A percentile compares a stretch with the other conserved stretches of the same genome.
Conservation (phyloP, 2,888 invertebrate species). For the Lepidonotus clava region DNA sequence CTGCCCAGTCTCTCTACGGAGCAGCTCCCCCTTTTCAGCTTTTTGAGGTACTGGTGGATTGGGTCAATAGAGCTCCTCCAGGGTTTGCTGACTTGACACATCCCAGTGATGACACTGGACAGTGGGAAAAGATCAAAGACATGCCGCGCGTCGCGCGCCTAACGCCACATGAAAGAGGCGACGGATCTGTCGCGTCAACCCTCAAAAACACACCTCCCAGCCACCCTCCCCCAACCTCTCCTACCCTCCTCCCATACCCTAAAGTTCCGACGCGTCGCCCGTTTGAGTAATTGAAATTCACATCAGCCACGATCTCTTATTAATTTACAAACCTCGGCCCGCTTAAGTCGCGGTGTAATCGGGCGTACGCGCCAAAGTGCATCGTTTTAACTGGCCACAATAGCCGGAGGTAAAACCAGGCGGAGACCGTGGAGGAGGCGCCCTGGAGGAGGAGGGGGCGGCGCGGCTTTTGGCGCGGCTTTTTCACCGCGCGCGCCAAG, state of each 20-base stretch:
- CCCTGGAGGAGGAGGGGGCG: not conserved
- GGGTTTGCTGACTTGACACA: constrained; percentile 20
- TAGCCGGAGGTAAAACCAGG: not conserved
- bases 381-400: not conserved
- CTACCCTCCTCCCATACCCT: not conserved
- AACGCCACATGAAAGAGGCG: constrained; percentile 12
- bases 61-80: not conserved
- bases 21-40: not conserved
- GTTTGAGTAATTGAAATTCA: constrained; percentile 48
- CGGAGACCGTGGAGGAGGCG: not conserved
- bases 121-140: constrained; percentile 31
- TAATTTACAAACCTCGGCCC: constrained; percentile 35
- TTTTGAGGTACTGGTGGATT: not conserved
- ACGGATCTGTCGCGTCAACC: not conserved
- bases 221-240: not conserved
- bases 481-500: not conserved
- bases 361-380: constrained; percentile 40
- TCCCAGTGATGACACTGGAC: constrained; percentile 42
- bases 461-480: not conserved
- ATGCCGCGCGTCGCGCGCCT: not conserved
- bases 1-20: not conserved
- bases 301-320: constrained; percentile 28
- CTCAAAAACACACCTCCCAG: not conserved
- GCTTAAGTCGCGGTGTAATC: constrained; percentile 42
- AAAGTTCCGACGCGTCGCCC: not conserved